These are phyloP conservation scores for Vollenhovia emeryi DNA, from an alignment of 1,140 invertebrate species.

Conservation along the genomic window DNA sequence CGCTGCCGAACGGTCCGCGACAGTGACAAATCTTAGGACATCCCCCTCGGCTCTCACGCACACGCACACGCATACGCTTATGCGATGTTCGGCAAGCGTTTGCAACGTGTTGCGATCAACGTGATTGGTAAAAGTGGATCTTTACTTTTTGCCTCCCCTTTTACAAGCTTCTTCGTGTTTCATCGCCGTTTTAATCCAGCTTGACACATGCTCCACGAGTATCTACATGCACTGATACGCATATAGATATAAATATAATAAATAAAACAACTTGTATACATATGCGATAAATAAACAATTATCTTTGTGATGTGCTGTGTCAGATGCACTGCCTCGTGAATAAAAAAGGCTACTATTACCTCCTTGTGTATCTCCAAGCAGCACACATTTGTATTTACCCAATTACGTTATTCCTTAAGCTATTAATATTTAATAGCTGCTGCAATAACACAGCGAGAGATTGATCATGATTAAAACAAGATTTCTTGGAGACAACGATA, in stretches of 20 bases:
- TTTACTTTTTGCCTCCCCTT: conserved; percentile 9
- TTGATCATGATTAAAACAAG: conserved; percentile 11
- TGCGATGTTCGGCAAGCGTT: conserved; percentile 8
- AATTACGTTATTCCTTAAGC: background rate
- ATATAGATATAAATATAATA: conserved; percentile 29
- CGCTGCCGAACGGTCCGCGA: conserved; percentile 33
- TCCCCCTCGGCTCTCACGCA: conserved; percentile 17
- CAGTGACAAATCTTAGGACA: conserved; percentile 71
- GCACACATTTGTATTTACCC: background rate
- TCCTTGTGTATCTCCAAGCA: background rate
- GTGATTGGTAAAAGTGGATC: conserved; percentile 47
- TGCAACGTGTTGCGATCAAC: conserved; percentile 29
- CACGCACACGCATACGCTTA: background rate
- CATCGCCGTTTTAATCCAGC: conserved; percentile 41
- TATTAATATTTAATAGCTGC: conserved; percentile 20
- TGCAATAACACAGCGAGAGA: background rate
- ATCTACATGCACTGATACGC: conserved; percentile 10
- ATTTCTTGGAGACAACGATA: conserved; percentile 22
- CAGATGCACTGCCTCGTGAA: background rate
- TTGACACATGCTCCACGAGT: conserved; percentile 47
- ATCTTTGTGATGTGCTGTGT: background rate
- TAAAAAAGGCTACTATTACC: background rate
- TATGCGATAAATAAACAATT: background rate
- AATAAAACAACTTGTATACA: background rate
- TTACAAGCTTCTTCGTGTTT: conserved; percentile 55